Percentiles rank a stretch among this genome's conserved stretches.
phyloP scores from a whole-genome alignment of 2,888 invertebrate species.

The Orchestes rusci region DNA sequence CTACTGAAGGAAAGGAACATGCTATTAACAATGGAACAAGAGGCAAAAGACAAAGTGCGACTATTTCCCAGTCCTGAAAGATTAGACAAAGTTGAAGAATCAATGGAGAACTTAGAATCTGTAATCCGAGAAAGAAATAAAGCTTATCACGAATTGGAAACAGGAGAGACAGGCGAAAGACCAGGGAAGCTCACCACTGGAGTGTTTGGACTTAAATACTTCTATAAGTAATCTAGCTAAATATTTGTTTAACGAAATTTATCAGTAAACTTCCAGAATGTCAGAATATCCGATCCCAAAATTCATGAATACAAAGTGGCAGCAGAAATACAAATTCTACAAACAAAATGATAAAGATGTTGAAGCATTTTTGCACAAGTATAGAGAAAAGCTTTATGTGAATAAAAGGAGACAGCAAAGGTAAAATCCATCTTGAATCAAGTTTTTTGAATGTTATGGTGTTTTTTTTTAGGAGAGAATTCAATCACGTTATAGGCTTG shows the following conservation, averaged over 20 bases:
- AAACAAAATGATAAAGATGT: conserved; percentile 56
- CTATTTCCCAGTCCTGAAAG: conserved; percentile 88
- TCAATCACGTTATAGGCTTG: conserved; percentile 61
- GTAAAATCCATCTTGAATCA: conserved; percentile 37
- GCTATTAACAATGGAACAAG: conserved; percentile 92
- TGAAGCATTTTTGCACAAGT: conserved; percentile 53
- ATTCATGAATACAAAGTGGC: conserved; percentile 60
- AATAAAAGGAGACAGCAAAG: conserved; percentile 51
- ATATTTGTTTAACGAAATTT: too few species aligned
- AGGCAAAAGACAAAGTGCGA: conserved; percentile 57
- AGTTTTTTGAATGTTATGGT: not conserved
- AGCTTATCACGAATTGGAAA: conserved; percentile 85
- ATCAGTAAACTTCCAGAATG: conserved; percentile 43
- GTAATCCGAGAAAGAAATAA: conserved; percentile 88
- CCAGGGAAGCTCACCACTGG: conserved; percentile 54
- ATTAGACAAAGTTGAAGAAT: conserved; percentile 87
- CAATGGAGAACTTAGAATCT: conserved; percentile 87
- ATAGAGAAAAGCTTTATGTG: conserved; percentile 59
- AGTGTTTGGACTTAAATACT: conserved; percentile 54
- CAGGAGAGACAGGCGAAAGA: conserved; percentile 76
- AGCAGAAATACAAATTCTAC: conserved; percentile 48
- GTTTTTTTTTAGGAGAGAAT: conserved; percentile 47
- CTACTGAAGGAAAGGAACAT: conserved; percentile 94
- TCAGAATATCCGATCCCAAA: conserved; percentile 60
- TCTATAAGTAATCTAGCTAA: conserved; percentile 41